phyloP scores from a whole-genome alignment of 2,113 vertebrate species.

The Canis aureus region DNA sequence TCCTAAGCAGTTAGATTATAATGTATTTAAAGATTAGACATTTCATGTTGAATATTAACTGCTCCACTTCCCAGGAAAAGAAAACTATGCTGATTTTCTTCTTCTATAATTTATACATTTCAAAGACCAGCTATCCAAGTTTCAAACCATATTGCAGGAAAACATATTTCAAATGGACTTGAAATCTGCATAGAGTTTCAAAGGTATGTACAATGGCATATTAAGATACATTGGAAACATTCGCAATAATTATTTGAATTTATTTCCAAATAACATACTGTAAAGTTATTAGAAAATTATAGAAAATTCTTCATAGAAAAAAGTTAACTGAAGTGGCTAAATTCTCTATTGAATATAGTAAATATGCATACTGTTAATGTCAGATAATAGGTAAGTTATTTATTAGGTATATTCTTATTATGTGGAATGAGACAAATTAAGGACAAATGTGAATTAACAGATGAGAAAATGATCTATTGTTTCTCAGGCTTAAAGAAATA shows the following conservation, averaged over 20 bases:
- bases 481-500: not conserved
- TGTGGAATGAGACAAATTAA: not conserved
- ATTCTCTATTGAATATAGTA: not conserved
- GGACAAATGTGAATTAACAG: not conserved
- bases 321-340: conserved; percentile 29
- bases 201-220: conserved; percentile 67
- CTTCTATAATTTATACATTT: conserved; percentile 86
- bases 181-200: conserved; percentile 52
- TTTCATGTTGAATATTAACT: conserved; percentile 97
- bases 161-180: conserved; percentile 77
- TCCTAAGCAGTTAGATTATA: conserved; percentile 98
- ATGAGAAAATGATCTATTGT: not conserved
- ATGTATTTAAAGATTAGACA: conserved; percentile 98
- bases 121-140: conserved; percentile 82
- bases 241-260: conserved; percentile 69
- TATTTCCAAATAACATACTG: conserved; percentile 16
- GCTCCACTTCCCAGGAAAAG: conserved; percentile 94
- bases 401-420: not conserved
- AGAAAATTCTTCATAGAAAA: not conserved
- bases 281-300: conserved; percentile 27
- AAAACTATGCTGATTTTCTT: conserved; percentile 85
- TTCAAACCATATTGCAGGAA: conserved; percentile 78
- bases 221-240: conserved; percentile 72
- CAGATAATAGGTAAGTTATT: not conserved
- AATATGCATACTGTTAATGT: not conserved